Base-by-base conservation (phyloP, 1,140 invertebrate genomes). In the Aleiodes sp. region DNA sequence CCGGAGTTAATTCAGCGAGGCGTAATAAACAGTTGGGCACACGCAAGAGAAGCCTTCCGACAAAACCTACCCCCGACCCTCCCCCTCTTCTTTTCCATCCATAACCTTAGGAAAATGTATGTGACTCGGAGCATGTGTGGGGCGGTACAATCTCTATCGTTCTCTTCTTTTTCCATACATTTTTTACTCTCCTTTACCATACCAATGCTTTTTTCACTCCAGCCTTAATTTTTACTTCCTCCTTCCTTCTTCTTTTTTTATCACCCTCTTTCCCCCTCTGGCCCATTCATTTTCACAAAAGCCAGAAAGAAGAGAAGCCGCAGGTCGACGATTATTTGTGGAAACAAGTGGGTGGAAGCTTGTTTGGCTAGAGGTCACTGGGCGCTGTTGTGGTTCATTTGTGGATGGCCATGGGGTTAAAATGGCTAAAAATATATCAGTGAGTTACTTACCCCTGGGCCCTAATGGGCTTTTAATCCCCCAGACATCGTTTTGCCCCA, bases 1-100 rank as follows among this genome's bases (percentile, higher is more conserved):
- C 57, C 37, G 39, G 57, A 43, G 14, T 68, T 68, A 68, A 68
- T 68, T 68, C 37, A 61, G 39, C 66, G 39, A 43, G 57, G 59
- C 57, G 66, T 68, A 67, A 67, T 67, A 68, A 68, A 68, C 57
- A 28, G 1, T 43, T 29, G 21, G 35, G 14, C 64, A 56, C 29
- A 33, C 64, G 24, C 24, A 24, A 56, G 12, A 21, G 24, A 52
- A 52, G 31, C 19, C n/a, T 37, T 16, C 31, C 16, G 2, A 35
- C 29, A 46, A 65, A 56, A 35, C 41, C 21, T 1, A 8, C 21
- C 21, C 7, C 46, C 21, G 46, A 52, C 26, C 4, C 31, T 24
- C 19, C 21, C 21, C 21, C 21, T 9, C n/a, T n/a, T n/a, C n/a
- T n/a, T n/a, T n/a, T n/a, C n/a, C n/a, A n/a, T n/a, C n/a, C n/a